These are phyloP conservation scores for Vollenhovia emeryi DNA, from an alignment of 1,140 invertebrate species.

Conservation along the genomic window DNA sequence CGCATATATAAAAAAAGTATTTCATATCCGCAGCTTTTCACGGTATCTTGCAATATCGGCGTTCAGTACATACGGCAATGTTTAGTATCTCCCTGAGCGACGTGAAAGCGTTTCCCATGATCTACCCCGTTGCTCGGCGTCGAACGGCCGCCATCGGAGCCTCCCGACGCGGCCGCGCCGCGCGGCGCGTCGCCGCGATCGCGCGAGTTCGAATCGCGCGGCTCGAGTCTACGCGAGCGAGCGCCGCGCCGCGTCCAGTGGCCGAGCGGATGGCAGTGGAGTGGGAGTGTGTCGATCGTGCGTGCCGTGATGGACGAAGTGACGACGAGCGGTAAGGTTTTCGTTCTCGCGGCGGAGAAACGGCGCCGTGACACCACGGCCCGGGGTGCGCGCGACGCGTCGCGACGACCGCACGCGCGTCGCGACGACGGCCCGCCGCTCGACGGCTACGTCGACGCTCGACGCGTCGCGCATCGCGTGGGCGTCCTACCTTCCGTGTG, in stretches of 20 bases:
- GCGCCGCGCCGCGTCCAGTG: conserved; percentile 40
- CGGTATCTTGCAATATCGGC: too few relatives aligned
- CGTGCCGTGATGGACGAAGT: conserved; percentile 82
- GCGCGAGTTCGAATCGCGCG: too few relatives aligned
- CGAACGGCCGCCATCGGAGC: neutral
- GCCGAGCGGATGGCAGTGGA: conserved; percentile 36
- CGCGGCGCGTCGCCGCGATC: neutral
- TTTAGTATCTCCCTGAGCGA: too few relatives aligned
- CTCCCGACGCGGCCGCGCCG: neutral
- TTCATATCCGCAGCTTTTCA: too few relatives aligned
- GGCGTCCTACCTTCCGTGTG: conserved; percentile 77
- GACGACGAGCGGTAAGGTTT: conserved; percentile 79
- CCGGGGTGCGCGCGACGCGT: neutral
- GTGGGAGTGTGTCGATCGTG: conserved; percentile 76
- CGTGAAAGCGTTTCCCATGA: too few relatives aligned
- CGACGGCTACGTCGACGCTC: conserved; percentile 31
- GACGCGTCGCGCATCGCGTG: conserved; percentile 71
- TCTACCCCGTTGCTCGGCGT: neutral
- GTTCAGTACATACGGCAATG: too few relatives aligned
- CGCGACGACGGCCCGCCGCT: neutral
- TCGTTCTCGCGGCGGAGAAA: conserved; percentile 31
- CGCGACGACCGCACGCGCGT: neutral
- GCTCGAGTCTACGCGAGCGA: conserved; percentile 16
- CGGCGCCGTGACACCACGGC: neutral
- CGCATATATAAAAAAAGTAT: too few relatives aligned